Base-by-base conservation (phyloP, 2,888 invertebrate species). In the Mythimna lalbum region DNA sequence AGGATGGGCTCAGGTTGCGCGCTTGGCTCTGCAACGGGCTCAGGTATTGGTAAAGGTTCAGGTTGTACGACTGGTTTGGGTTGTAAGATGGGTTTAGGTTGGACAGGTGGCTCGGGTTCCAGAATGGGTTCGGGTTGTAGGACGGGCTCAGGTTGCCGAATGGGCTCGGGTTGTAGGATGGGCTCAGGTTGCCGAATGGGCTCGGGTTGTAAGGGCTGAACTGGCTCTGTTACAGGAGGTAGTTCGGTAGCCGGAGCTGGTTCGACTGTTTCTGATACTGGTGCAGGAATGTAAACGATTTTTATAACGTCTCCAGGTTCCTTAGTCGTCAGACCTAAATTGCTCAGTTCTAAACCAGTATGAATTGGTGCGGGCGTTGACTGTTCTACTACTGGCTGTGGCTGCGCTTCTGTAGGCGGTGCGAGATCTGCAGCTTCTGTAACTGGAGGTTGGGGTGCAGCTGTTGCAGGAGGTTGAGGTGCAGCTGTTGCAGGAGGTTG, bases 121-220 rank as follows among this genome's bases (percentile, higher is more conserved):
- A 19, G 12, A 5, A 7, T 19, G 1, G 47, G 52, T 39, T 56
- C 23, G 2, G 47, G 47, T 52, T 53, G n/a, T 4, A 0, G 19
- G 1, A 50, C 9, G 9, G 52, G 31, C 2, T 61, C 21, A 0
- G 67, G 49, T 53, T 63, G 53, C 33, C 19, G 19, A 1, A 21
- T 14, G 2, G 62, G 60, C 36, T 36, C 60, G 2, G 69, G 63
- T 64, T 23, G n/a, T 4, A 0, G 19, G 1, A 50, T 12, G 4
- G 52, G 60, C 36, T 36, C 60, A 1, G 69, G 63, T 64, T 23
- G n/a, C 5, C 0, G 17, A 3, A 49, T 10, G 5, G 50, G 31
- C 2, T 61, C 21, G 0, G 67, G 52, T 53, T 63, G 56, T 23
- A 7, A n/a, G 6, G 71, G 49, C 49, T 43, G 47, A 43, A 23